Evolutionary conservation across 2,113 vertebrate genomes (phyloP).

Genomic region (Atlantisia rogersi): DNA sequence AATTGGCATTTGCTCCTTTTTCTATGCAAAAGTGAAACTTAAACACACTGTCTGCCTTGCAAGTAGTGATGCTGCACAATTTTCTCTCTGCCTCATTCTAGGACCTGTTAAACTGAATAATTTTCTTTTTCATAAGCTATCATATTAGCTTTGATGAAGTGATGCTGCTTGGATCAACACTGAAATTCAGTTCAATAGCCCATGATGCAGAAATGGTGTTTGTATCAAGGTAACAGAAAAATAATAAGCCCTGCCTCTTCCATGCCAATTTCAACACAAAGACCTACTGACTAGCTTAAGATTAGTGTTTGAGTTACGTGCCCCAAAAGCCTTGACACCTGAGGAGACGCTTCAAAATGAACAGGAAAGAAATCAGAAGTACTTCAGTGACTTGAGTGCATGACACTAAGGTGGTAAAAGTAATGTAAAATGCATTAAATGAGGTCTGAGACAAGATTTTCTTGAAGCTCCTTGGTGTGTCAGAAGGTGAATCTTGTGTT

Average conservation of each 20-base stretch:
- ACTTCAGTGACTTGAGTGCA: neutral
- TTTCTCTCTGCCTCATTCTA: neutral
- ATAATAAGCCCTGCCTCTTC: neutral
- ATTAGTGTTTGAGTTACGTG: neutral
- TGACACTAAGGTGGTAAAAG: neutral
- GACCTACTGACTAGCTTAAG: neutral
- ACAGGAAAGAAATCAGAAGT: neutral
- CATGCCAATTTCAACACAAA: neutral
- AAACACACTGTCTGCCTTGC: neutral
- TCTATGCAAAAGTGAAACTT: neutral
- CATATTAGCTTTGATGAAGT: neutral
- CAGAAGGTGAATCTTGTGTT: neutral
- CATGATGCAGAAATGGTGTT: neutral
- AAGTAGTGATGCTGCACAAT: neutral
- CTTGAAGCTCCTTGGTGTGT: neutral
- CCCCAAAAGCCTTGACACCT: neutral
- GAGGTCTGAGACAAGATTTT: neutral
- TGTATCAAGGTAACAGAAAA: neutral
- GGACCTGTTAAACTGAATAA: neutral
- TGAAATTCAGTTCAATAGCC: neutral
- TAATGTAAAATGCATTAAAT: constrained; percentile 26
- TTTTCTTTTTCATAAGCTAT: neutral
- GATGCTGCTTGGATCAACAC: neutral
- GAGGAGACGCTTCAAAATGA: neutral
- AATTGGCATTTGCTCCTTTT: neutral